These are phyloP conservation scores for Drosophila macrothrix DNA, from an alignment of 2,888 invertebrate genomes.

Conservation along the genomic window DNA sequence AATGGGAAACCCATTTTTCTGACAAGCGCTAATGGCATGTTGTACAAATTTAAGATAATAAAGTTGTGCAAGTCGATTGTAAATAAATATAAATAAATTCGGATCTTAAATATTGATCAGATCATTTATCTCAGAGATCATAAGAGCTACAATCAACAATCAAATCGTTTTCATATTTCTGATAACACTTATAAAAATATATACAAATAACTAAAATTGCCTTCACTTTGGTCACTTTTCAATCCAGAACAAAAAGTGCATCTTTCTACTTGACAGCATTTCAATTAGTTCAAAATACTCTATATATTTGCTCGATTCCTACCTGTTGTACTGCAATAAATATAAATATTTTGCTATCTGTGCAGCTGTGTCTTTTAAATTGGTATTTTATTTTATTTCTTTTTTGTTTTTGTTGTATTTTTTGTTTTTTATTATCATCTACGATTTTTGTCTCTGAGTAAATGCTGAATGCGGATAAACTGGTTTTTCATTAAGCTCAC, in stretches of 20 bases:
- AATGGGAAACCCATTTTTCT: constrained; percentile 7
- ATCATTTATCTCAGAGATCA: not conserved
- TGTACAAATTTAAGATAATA: too few relatives aligned
- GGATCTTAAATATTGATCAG: not conserved
- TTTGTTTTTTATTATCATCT: constrained; percentile 48
- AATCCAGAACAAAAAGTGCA: not conserved
- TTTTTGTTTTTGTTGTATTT: constrained; percentile 1
- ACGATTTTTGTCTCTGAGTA: constrained; percentile 57
- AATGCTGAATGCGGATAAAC: constrained; percentile 61
- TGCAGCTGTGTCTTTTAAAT: constrained; percentile 47
- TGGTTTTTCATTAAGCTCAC: constrained; percentile 74
- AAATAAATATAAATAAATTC: not conserved
- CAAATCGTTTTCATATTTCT: not conserved
- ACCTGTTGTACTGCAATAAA: constrained; percentile 43
- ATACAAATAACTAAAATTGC: not conserved
- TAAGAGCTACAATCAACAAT: not conserved
- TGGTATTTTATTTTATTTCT: constrained; percentile 4
- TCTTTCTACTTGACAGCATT: not conserved
- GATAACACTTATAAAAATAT: not conserved
- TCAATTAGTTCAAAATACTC: constrained; percentile 1
- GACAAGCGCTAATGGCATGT: not conserved
- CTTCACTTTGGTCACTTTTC: not conserved
- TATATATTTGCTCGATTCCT: constrained; percentile 17
- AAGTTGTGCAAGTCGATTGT: not conserved
- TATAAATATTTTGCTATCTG: constrained; percentile 45